A percentile compares a stretch with the other conserved stretches of the same genome.
phyloP scores from a whole-genome alignment of 2,888 invertebrate genomes.

The Athrips mouffetella region DNA sequence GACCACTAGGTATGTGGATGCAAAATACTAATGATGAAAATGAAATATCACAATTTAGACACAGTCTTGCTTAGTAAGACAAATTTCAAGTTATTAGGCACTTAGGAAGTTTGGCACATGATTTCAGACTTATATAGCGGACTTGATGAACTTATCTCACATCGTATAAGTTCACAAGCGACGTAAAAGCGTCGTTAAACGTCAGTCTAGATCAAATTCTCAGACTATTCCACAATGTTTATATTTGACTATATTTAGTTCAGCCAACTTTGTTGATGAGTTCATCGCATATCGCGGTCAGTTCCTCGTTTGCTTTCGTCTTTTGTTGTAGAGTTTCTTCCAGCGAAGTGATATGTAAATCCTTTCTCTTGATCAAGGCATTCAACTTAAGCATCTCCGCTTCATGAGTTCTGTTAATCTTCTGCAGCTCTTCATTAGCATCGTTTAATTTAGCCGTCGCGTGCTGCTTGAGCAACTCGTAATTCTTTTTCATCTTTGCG shows the following conservation, averaged over 20 bases:
- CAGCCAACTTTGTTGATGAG: conserved; percentile 83
- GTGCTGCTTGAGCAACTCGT: conserved; percentile 91
- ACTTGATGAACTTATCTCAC: conserved; percentile 62
- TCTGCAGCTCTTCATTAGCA: conserved; percentile 88
- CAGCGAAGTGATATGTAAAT: conserved; percentile 89
- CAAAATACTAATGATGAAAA: too few species aligned
- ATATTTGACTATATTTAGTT: conserved; percentile 37
- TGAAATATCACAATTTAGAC: conserved; percentile 51
- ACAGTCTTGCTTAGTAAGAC: conserved; percentile 55
- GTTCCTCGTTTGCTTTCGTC: conserved; percentile 91
- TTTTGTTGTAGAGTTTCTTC: conserved; percentile 92
- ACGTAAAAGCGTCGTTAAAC: conserved; percentile 37
- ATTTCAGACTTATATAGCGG: conserved; percentile 35
- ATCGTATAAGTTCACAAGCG: conserved; percentile 58
- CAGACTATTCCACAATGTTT: conserved; percentile 43
- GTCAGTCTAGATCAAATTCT: conserved; percentile 43
- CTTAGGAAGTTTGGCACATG: conserved; percentile 58
- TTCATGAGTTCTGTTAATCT: conserved; percentile 84
- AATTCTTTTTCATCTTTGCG: conserved; percentile 87
- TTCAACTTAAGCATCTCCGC: conserved; percentile 90
- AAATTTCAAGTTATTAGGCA: conserved; percentile 27
- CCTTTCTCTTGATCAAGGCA: conserved; percentile 91
- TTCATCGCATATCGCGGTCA: conserved; percentile 95
- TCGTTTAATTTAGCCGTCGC: conserved; percentile 90
- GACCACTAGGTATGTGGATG: too few species aligned